Conservation (phyloP, 2,797 vertebrate genomes). For the Onychomys leucogaster region DNA sequence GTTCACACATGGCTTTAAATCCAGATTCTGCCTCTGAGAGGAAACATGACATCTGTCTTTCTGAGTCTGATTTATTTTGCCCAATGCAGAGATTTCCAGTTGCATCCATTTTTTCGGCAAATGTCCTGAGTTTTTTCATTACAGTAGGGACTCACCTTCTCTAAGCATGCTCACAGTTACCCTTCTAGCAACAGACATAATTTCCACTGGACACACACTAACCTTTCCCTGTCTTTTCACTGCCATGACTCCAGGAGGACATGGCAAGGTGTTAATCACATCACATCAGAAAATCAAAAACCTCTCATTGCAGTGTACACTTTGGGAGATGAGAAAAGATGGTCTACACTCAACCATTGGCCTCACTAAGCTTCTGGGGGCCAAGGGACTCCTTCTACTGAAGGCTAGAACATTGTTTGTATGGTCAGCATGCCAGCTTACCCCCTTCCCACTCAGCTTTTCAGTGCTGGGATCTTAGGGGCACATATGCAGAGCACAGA, state of each 20-base stretch:
- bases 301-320: neutral
- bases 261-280: neutral
- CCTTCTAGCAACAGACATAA: neutral
- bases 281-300: neutral
- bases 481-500: neutral
- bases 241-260: neutral
- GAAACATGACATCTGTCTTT: neutral
- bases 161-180: neutral
- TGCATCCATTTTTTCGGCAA: neutral
- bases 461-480: fast-evolving
- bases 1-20: neutral
- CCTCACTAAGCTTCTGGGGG: neutral
- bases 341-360: conserved; percentile 21
- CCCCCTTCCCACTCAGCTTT: neutral
- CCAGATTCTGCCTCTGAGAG: neutral
- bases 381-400: neutral
- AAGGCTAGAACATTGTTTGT: neutral
- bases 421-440: neutral
- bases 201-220: neutral
- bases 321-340: conserved; percentile 11
- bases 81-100: too few relatives aligned
- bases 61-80: neutral
- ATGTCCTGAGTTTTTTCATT: neutral
- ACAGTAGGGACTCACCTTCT: neutral
- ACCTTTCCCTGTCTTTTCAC: neutral